Percentiles rank a stretch among this genome's conserved stretches.
Conservation (phyloP, 1,140 invertebrate genomes). For the Apolygus lucorum region DNA sequence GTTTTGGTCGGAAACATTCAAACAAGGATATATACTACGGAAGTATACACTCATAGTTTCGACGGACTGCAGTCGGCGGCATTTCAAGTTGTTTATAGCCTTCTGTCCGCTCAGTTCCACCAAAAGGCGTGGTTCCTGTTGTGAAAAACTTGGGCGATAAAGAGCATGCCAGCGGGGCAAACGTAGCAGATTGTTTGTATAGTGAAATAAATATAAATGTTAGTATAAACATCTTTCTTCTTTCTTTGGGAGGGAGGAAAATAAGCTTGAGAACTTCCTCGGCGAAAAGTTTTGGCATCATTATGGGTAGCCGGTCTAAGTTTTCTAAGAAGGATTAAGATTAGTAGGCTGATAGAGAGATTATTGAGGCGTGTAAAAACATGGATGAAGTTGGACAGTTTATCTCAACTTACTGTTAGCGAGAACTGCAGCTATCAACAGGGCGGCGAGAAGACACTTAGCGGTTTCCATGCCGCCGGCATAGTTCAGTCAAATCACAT, state of each 20-base stretch:
- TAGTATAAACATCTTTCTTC: not conserved
- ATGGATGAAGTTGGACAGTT: too few relatives aligned
- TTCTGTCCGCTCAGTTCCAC: not conserved
- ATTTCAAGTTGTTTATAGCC: not conserved
- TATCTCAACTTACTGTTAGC: slow-evolving; percentile 17
- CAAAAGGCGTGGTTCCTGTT: not conserved
- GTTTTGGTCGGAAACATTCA: too few relatives aligned
- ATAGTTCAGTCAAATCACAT: slow-evolving; percentile 19
- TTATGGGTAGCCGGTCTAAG: not conserved
- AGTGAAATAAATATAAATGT: not conserved
- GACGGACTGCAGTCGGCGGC: too few relatives aligned
- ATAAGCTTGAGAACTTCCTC: not conserved
- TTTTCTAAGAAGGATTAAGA: too few relatives aligned
- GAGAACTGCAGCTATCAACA: slow-evolving; percentile 18
- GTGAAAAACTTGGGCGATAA: not conserved
- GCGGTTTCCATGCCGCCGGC: slow-evolving; percentile 20
- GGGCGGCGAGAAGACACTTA: slow-evolving; percentile 20
- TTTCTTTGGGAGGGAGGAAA: not conserved
- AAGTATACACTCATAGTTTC: too few relatives aligned
- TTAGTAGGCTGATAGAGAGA: too few relatives aligned
- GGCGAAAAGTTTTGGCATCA: not conserved
- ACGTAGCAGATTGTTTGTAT: not conserved
- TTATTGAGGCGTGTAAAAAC: too few relatives aligned
- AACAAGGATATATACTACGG: too few relatives aligned
- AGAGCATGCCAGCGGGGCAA: not conserved